These are phyloP conservation scores for Tinamus guttatus DNA, from an alignment of 2,113 vertebrate species.

Conservation along the genomic window DNA sequence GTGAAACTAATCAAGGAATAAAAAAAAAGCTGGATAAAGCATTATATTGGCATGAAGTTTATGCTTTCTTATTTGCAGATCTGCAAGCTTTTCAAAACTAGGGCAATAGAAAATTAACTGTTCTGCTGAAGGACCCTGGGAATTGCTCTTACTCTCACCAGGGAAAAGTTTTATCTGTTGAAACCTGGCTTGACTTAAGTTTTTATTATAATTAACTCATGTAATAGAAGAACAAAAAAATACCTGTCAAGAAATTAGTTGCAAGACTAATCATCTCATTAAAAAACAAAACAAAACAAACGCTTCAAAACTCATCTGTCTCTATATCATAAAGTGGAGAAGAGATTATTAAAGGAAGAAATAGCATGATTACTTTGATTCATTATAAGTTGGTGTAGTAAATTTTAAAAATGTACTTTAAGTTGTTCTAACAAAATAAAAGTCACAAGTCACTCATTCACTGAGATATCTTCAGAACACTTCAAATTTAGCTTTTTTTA, in stretches of 20 bases:
- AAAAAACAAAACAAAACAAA: background rate
- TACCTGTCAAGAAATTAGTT: background rate
- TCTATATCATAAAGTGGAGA: background rate
- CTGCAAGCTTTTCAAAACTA: constrained; percentile 40
- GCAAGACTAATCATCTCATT: background rate
- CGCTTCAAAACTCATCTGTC: background rate
- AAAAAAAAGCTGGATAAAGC: background rate
- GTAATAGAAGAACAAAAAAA: background rate
- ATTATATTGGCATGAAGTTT: constrained; percentile 38
- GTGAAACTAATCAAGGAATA: constrained; percentile 66
- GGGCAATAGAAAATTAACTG: constrained; percentile 37
- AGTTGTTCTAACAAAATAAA: constrained; percentile 10
- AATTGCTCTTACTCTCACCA: background rate
- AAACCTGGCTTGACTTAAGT: constrained; percentile 19
- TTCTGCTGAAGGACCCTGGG: constrained; percentile 30
- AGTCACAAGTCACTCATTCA: background rate
- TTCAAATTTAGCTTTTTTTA: background rate
- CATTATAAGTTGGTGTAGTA: background rate
- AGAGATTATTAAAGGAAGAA: constrained; percentile 22
- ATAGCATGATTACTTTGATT: constrained; percentile 17
- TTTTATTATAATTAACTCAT: constrained; percentile 47
- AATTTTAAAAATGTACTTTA: background rate
- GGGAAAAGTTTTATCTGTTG: constrained; percentile 53
- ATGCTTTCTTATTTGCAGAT: constrained; percentile 41
- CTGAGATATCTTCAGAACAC: background rate